Evolutionary conservation across 2,113 vertebrate species (phyloP).

Genomic region (Phylloscopus whistleri): DNA sequence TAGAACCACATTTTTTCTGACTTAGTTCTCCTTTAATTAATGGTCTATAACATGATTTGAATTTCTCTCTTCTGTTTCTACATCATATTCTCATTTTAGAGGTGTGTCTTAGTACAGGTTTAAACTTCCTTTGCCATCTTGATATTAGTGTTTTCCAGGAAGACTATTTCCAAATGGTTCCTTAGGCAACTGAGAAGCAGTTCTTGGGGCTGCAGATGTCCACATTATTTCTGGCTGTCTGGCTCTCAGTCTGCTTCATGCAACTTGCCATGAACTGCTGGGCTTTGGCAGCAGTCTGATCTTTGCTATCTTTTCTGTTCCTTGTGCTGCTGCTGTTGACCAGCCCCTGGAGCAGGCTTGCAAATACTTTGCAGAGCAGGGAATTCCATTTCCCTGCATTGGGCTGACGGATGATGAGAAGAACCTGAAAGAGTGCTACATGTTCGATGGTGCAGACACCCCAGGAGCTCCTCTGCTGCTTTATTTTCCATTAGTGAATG

Average conservation of each 20-base stretch:
- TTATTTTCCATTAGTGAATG: slow-evolving; percentile 78
- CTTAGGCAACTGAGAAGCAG: not conserved
- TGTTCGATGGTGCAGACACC: slow-evolving; percentile 64
- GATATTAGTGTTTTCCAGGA: not conserved
- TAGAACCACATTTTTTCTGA: not conserved
- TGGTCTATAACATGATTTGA: not conserved
- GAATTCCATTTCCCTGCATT: slow-evolving; percentile 73
- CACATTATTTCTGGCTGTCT: not conserved
- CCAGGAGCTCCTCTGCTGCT: slow-evolving; percentile 67
- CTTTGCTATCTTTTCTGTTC: not conserved
- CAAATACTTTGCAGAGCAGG: slow-evolving; percentile 69
- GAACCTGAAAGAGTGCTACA: slow-evolving; percentile 76
- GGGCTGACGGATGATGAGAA: slow-evolving; percentile 61
- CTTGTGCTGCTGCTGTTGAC: not conserved
- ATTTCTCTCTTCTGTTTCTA: not conserved
- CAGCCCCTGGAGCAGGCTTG: slow-evolving; percentile 76
- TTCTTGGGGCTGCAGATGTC: not conserved
- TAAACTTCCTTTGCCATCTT: not conserved
- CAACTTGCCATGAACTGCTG: not conserved
- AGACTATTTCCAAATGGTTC: not conserved
- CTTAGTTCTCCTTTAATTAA: not conserved
- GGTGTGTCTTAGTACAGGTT: not conserved
- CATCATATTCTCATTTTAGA: not conserved
- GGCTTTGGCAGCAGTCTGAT: not conserved
- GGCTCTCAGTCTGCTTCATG: not conserved